Conservation (phyloP, 2,113 vertebrate species). For the Agapornis roseicollis region DNA sequence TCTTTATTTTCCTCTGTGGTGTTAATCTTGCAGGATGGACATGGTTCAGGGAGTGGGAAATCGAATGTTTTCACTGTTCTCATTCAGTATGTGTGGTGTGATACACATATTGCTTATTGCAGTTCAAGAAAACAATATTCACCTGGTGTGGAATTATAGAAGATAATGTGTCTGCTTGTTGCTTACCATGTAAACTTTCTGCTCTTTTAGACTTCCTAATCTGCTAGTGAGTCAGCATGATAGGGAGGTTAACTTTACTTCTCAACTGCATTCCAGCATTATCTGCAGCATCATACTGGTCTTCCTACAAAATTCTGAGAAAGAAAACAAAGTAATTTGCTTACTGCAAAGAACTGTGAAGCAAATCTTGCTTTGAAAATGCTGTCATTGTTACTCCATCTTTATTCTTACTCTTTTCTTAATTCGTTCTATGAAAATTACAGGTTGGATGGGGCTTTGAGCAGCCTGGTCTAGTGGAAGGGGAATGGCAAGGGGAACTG, state of each 20-base stretch:
- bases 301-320: background rate
- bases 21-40: background rate
- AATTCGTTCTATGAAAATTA: background rate
- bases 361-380: background rate
- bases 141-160: background rate
- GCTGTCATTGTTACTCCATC: background rate
- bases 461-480: background rate
- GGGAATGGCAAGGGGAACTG: background rate
- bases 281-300: background rate
- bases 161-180: background rate
- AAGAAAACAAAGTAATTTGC: background rate
- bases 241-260: background rate
- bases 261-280: background rate
- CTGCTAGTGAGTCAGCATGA: background rate
- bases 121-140: background rate
- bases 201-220: background rate
- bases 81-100: background rate
- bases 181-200: background rate
- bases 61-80: background rate
- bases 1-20: background rate
- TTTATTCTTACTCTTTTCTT: background rate
- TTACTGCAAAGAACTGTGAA: background rate
- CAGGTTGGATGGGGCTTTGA: background rate
- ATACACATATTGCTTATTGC: background rate
- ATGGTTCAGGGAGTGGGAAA: background rate